These are phyloP conservation scores for Phyllotis vaccarum DNA, from an alignment of 2,797 vertebrate genomes.

Conservation along the genomic window DNA sequence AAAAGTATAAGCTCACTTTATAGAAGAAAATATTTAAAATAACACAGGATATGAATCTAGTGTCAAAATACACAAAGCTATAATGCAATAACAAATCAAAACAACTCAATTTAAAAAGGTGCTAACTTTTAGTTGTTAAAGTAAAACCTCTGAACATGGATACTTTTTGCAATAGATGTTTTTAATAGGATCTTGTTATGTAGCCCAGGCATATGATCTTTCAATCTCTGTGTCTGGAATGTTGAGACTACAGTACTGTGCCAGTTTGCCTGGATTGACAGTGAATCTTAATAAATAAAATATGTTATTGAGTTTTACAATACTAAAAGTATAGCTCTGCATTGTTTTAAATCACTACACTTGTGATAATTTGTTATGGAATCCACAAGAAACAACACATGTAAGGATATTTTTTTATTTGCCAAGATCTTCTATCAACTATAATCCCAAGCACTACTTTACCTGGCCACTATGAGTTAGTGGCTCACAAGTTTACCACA, in stretches of 20 bases:
- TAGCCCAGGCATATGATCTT: neutral
- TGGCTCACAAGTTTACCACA: neutral
- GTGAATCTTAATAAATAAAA: neutral
- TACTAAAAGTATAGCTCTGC: neutral
- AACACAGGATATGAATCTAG: neutral
- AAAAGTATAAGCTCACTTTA: neutral
- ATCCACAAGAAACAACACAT: neutral
- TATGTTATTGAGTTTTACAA: neutral
- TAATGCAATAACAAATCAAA: neutral
- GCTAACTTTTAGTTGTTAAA: neutral
- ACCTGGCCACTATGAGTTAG: neutral
- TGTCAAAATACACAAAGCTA: neutral
- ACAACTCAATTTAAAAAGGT: neutral
- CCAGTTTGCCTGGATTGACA: neutral
- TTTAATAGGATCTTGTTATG: neutral
- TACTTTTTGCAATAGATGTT: neutral
- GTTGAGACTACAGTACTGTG: neutral
- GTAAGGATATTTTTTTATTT: neutral
- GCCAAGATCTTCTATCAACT: neutral
- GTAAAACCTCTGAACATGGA: neutral
- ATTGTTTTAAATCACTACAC: neutral
- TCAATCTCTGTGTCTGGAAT: neutral
- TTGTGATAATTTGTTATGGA: neutral
- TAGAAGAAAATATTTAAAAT: neutral
- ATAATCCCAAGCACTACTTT: neutral